Base-by-base conservation (phyloP, 2,113 vertebrate species). In the Oryzias curvinotus region DNA sequence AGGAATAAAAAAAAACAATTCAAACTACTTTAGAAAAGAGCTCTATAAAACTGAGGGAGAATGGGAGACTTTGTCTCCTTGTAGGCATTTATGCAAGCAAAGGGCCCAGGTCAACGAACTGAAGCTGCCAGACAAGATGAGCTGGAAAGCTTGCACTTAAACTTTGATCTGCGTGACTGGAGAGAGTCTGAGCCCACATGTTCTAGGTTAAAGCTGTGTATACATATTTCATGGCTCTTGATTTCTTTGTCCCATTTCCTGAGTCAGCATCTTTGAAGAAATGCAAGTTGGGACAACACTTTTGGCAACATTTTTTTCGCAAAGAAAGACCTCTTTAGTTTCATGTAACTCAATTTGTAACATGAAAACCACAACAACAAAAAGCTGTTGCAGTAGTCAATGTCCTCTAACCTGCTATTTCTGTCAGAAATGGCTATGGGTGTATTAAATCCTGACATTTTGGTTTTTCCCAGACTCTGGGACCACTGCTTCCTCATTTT, bases 181-280 rank as follows among this genome's bases (percentile, higher is more conserved):
- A 52, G 36, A 79, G 52, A 63, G 53, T 60, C 62, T 41, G 44
- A 77, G 71, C 60, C 60, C 57, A 47, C 19, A 45, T 68, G 57
- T 68, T 57, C 52, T 65, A 79, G 74, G 81, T 82, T 82, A 90
- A 85, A 57, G 61, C 63, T 51, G 54, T 36, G 51, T 62, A 88
- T 87, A 55, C 65, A 90, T 89, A 83, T 86, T 84, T 78, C 69
- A 87, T 79, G 62, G 45, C 28, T 77, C 41, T 69, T 66, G 62
- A 42, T 51, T 49, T 63, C 36, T 76, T 85, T 84, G 63, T 65
- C 83, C 68, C 47, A 26, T 56, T 69, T 52, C 6, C 6, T 1
- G 2, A 64, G 62, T 55, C 28, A 49, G 26, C 44, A 36, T 46
- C 62, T 25, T 62, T 62, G 26, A 72, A 80, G n/a, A 49, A 42